phyloP scores from a whole-genome alignment of 2,797 vertebrate species.

The Mus caroli region DNA sequence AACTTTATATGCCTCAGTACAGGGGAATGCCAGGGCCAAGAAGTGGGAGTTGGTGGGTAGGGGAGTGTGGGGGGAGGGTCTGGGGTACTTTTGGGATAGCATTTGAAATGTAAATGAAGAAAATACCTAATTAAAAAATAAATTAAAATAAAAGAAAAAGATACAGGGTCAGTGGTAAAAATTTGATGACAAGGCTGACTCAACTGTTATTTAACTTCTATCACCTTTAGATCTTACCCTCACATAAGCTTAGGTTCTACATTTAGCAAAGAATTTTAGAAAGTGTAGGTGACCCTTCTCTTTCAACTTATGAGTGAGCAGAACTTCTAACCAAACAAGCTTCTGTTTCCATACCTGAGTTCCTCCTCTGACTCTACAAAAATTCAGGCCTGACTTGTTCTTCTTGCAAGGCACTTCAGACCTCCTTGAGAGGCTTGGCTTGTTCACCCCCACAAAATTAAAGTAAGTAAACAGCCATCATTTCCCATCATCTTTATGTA shows the following conservation, averaged over 20 bases:
- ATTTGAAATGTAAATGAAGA: no score
- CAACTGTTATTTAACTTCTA: neutral
- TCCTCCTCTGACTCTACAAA: neutral
- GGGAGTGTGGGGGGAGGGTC: no score
- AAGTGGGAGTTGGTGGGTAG: no score
- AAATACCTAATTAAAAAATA: no score
- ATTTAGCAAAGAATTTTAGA: neutral
- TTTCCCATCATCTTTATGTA: neutral
- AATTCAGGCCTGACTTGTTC: neutral
- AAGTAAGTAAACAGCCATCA: neutral
- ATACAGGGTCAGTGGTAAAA: neutral
- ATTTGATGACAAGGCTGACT: neutral
- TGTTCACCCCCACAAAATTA: neutral
- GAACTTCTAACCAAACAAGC: no score
- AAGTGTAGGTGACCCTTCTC: neutral
- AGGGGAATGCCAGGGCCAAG: no score
- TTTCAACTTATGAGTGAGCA: no score
- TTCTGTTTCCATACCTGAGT: neutral
- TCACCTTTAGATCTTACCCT: neutral
- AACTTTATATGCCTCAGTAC: no score
- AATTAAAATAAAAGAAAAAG: neutral
- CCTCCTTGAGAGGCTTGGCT: neutral
- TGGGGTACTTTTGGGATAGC: no score
- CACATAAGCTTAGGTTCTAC: no score
- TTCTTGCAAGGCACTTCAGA: neutral